Evolutionary conservation across 2,113 vertebrate genomes (phyloP).

Genomic region (Passer montanus): DNA sequence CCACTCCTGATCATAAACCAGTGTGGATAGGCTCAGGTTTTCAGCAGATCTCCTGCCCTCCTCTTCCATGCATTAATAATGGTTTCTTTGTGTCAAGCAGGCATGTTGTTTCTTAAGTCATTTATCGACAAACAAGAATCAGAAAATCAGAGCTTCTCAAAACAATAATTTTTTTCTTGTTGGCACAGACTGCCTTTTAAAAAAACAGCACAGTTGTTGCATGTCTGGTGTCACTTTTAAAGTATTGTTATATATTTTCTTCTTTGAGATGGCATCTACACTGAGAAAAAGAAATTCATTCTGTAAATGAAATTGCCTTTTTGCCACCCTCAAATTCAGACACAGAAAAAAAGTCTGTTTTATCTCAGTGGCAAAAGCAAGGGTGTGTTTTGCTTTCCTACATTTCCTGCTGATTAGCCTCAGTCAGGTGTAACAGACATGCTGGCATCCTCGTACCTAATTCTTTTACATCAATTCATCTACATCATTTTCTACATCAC

Average conservation of each 20-base stretch:
- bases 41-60: background rate
- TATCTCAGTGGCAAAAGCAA: background rate
- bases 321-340: background rate
- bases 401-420: background rate
- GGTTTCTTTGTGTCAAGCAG: background rate
- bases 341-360: background rate
- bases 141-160: background rate
- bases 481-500: background rate
- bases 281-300: background rate
- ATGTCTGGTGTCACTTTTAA: background rate
- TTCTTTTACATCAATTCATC: background rate
- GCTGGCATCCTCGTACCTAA: background rate
- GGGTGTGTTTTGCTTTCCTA: background rate
- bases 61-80: background rate
- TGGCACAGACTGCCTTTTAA: background rate
- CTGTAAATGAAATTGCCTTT: background rate
- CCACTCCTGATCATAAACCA: background rate
- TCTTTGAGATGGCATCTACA: background rate
- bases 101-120: background rate
- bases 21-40: background rate
- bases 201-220: background rate
- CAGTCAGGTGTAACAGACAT: background rate
- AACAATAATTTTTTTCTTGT: background rate
- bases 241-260: background rate
- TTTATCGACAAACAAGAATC: background rate